Evolutionary conservation across 2,888 invertebrate genomes (phyloP), one percentile per base, ranked within the genome.

Genomic region (Erebia aethiops): DNA sequence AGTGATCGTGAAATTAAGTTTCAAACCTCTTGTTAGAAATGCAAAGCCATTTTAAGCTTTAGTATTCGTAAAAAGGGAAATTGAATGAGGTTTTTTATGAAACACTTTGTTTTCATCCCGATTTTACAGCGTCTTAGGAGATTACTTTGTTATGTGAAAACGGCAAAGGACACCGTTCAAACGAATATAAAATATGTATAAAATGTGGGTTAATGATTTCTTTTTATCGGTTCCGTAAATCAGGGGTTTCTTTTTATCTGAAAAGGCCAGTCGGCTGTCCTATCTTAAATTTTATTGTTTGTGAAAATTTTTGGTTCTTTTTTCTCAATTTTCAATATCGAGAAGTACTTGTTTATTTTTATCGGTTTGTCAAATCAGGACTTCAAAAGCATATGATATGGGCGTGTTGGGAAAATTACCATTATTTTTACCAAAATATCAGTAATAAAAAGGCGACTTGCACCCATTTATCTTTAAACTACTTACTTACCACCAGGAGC

Each of bases 81-180:
- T 77, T 76, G 77, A 78, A 78, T 77, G 77, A 75, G 75, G 69
- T 74, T 78, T 76, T 77, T 73, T 74, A 76, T 72, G 72, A 76
- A 71, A 74, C 69, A 75, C 72, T 76, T 75, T 77, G 76, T 76
- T 73, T 75, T 70, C 73, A 66, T 73, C 74, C 68, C 72, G 65
- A 78, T 71, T 77, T 78, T 78, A 75, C 65, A 70, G 69, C 65
- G 71, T 74, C 75, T 66, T 21, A 73, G 70, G 61, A 71, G 67
- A 71, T 74, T 74, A 74, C 69, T 71, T 61, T 67, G 69, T 68
- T 70, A 67, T 74, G 72, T 72, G 65, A 62, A 70, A 74, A 64
- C 35, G 67, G 56, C 46, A 52, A 69, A 21, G 54, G 65, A 35
- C 65, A n/a, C 16, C 62, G 43, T 43, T 57, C 61, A 21, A 71